Base-by-base conservation (phyloP, 2,113 vertebrate species). In the Thinocorus orbignyianus region DNA sequence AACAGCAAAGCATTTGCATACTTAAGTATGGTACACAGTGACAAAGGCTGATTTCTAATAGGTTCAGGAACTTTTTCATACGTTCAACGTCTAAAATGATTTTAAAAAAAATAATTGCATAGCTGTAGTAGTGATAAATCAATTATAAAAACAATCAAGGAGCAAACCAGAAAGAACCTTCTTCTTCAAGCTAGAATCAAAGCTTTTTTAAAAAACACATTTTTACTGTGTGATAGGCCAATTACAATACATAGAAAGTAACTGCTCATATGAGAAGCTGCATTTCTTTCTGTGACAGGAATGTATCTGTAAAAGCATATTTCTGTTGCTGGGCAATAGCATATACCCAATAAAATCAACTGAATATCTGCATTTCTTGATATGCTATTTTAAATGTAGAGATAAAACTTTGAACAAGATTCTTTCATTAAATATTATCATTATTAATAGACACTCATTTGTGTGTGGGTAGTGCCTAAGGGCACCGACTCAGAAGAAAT, bases 371-470 rank as follows among this genome's bases (percentile, higher is more conserved):
- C 46, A 84, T 89, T 89, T 92, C 49, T 81, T 7, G 1, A 86
- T 84, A 74, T 84, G n/a, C 55, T 84, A 54, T 71, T 86, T 91
- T 60, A 81, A 78, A 62, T 62, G 37, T 73, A 58, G 17, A 79
- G 28, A 58, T 55, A 69, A 17, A 94, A 60, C 51, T 58, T 10
- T n/a, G 51, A 85, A 92, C 49, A 82, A 62, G 78, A 86, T 78
- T 79, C 8, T 78, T 92, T 86, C 46, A 81, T 88, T 93, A 91
- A 94, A 95, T 96, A 92, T 82, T 95, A 77, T 77, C 73, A 77
- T 87, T 95, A 92, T 91, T 95, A 96, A 88, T 22, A 96, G 93
- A 76, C n/a, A 74, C 20, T 93, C 44, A 78, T 88, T 93, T 81
- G 76, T 92, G 74, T 57, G 91, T 57, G 86, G 92, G 86, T 64